Conservation (phyloP, 1,140 invertebrate species). For the Forficula auricularia region DNA sequence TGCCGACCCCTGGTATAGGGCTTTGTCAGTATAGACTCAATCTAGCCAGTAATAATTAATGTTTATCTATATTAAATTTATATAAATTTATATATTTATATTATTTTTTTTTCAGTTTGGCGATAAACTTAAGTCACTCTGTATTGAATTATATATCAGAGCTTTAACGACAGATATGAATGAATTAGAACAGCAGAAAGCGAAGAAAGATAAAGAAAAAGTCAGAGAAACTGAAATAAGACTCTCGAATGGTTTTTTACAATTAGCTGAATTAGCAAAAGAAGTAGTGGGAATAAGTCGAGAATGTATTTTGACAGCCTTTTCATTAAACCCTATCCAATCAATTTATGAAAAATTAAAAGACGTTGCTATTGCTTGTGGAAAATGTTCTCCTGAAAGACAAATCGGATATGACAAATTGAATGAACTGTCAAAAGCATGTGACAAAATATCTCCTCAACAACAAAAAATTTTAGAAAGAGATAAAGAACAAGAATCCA, state of each 20-base stretch:
- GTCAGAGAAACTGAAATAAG: constrained; percentile 31
- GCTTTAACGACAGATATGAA: constrained; percentile 59
- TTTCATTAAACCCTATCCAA: constrained; percentile 39
- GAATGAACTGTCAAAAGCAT: background rate
- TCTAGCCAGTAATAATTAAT: too few relatives aligned
- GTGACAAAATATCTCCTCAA: constrained; percentile 1
- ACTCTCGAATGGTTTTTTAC: constrained; percentile 36
- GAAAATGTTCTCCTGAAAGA: constrained; percentile 19
- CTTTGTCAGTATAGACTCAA: too few relatives aligned
- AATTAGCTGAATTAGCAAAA: constrained; percentile 34
- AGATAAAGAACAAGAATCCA: constrained; percentile 19
- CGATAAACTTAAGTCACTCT: constrained; percentile 38
- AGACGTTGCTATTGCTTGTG: constrained; percentile 32
- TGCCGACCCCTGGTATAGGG: too few relatives aligned
- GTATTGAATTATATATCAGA: constrained; percentile 52
- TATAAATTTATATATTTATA: background rate
- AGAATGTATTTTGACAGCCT: constrained; percentile 45
- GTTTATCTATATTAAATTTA: too few relatives aligned
- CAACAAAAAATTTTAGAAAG: constrained; percentile 2
- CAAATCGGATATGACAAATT: background rate
- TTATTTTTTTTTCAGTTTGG: constrained; percentile 35
- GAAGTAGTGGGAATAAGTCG: constrained; percentile 34
- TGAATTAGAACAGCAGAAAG: constrained; percentile 47
- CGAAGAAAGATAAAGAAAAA: constrained; percentile 31
- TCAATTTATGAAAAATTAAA: constrained; percentile 31